A percentile compares a stretch with the other conserved stretches of the same genome.
Evolutionary conservation across 1,140 invertebrate species (phyloP).

Genomic region (Heliconius nattereri): DNA sequence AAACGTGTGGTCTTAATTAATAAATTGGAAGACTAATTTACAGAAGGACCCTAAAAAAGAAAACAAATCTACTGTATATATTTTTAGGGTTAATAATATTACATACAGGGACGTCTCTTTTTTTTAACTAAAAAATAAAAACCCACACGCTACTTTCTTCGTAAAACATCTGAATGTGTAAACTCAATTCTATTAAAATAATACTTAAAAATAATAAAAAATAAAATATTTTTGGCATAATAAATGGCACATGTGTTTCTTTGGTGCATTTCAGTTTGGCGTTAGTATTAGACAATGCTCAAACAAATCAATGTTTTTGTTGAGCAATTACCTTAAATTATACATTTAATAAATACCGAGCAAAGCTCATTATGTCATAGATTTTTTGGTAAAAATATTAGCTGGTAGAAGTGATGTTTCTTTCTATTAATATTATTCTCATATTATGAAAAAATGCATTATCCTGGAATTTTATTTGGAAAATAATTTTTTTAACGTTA

Average conservation of each 20-base stretch:
- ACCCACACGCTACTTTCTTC: not conserved
- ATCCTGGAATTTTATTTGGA: not conserved
- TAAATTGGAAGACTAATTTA: slow-evolving; percentile 4
- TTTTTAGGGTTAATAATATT: not conserved
- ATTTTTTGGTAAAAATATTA: not conserved
- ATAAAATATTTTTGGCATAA: slow-evolving; percentile 50
- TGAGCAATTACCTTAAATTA: slow-evolving; percentile 61
- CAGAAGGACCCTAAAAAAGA: not conserved
- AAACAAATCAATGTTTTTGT: slow-evolving; percentile 51
- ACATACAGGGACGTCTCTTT: not conserved
- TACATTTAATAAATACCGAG: slow-evolving; percentile 67
- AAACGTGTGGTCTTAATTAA: not conserved
- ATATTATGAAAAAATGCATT: not conserved
- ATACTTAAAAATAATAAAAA: slow-evolving; percentile 19
- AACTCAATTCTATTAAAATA: slow-evolving; percentile 4
- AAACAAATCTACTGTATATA: not conserved
- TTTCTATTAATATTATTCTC: not conserved
- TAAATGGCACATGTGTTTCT: slow-evolving; percentile 44
- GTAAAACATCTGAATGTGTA: not conserved
- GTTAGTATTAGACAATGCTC: slow-evolving; percentile 42
- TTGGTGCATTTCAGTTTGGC: slow-evolving; percentile 56
- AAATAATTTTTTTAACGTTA: too few relatives aligned
- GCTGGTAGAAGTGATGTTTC: not conserved
- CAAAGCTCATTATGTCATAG: slow-evolving; percentile 19
- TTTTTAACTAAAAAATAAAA: not conserved